Percentiles rank a stretch among this genome's conserved stretches.
Conservation (phyloP, 2,113 vertebrate genomes). For the Ellobius talpinus region DNA sequence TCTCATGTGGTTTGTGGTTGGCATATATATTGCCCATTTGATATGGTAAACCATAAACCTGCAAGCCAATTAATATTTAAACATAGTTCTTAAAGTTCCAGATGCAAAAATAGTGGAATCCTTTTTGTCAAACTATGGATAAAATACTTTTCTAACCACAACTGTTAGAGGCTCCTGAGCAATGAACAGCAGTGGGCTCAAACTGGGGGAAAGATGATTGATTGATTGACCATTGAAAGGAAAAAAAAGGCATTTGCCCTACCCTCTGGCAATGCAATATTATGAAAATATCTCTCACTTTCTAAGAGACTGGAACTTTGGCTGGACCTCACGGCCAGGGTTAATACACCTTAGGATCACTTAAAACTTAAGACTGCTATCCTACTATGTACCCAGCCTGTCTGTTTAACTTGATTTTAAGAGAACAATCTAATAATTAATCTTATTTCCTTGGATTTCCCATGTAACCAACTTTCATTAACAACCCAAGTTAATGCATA, state of each 20-base stretch:
- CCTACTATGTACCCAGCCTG: background rate
- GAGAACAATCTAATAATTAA: background rate
- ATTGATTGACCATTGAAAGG: background rate
- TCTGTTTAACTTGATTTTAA: background rate
- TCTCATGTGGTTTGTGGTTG: conserved; percentile 44
- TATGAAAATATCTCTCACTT: background rate
- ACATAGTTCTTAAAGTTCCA: background rate
- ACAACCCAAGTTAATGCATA: background rate
- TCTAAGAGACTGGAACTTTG: background rate
- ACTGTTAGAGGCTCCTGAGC: background rate
- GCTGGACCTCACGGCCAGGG: background rate
- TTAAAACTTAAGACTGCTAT: background rate
- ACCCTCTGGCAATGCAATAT: background rate
- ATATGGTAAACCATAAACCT: conserved; percentile 33
- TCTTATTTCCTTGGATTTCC: background rate
- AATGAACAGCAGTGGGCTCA: background rate
- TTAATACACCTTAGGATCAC: too few species aligned
- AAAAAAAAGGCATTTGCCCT: background rate
- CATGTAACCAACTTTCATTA: background rate
- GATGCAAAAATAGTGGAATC: background rate
- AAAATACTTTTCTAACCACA: background rate
- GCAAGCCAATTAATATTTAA: conserved; percentile 44
- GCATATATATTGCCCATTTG: conserved; percentile 44
- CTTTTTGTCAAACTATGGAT: background rate
- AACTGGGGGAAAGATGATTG: too few species aligned